phyloP scores from a whole-genome alignment of 2,113 vertebrate species.

The Zosterops hypoxanthus region DNA sequence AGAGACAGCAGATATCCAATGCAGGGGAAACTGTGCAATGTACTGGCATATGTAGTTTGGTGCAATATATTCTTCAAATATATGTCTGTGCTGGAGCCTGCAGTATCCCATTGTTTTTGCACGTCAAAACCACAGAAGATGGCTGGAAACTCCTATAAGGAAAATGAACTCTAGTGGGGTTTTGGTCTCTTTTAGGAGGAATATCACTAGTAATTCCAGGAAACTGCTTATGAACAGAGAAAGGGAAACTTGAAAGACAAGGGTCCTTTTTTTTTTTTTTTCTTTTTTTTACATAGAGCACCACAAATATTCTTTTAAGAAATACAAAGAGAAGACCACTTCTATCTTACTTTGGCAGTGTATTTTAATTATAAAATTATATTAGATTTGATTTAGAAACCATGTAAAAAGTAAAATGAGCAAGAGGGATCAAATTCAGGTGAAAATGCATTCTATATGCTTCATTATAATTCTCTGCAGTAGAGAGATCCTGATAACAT shows the following conservation, averaged over 20 bases:
- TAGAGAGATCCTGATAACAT: neutral
- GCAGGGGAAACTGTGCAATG: neutral
- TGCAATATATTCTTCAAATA: neutral
- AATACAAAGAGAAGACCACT: neutral
- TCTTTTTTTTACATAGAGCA: neutral
- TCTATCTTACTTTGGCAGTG: neutral
- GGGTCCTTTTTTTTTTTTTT: neutral
- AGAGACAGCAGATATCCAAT: neutral
- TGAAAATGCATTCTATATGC: neutral
- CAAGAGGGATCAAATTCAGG: neutral
- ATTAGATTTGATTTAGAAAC: neutral
- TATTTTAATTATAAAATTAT: neutral
- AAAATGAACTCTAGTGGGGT: neutral
- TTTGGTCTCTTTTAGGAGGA: neutral
- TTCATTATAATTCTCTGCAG: constrained; percentile 6
- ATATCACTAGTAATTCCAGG: neutral
- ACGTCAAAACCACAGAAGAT: neutral
- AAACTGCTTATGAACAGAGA: neutral
- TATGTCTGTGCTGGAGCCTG: neutral
- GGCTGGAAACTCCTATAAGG: neutral
- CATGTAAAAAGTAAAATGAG: neutral
- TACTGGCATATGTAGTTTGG: neutral
- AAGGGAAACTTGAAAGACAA: neutral
- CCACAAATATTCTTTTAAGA: neutral
- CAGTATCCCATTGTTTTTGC: neutral